phyloP scores from a whole-genome alignment of 2,113 vertebrate genomes.

The Cochlearius cochlearius region DNA sequence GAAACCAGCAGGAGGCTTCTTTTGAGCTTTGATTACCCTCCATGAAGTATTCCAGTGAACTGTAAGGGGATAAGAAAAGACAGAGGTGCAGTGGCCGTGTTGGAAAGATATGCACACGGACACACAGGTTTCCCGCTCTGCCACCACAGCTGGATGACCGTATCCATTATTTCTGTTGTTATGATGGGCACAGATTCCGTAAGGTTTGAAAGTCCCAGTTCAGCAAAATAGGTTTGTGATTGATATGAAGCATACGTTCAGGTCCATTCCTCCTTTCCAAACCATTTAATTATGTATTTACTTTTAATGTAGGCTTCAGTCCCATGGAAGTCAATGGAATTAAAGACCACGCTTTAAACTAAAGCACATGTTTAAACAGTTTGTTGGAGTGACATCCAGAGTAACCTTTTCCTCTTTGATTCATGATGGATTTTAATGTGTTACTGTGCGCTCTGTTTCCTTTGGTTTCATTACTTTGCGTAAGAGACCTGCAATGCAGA shows the following conservation, averaged over 20 bases:
- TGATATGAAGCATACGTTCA: not conserved
- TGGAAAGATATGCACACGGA: not conserved
- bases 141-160: not conserved
- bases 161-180: not conserved
- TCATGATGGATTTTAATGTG: not conserved
- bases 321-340: not conserved
- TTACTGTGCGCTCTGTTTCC: not conserved
- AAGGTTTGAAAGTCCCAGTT: not conserved
- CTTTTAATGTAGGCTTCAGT: not conserved
- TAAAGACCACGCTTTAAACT: not conserved
- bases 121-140: not conserved
- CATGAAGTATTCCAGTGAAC: not conserved
- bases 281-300: not conserved
- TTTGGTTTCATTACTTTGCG: not conserved
- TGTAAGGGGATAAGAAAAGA: not conserved
- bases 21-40: not conserved
- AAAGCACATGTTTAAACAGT: not conserved
- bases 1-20: not conserved
- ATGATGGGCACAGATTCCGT: not conserved
- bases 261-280: not conserved
- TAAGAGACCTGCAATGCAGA: slow-evolving; percentile 61
- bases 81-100: not conserved
- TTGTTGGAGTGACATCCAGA: not conserved
- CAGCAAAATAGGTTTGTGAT: not conserved
- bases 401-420: not conserved